A percentile compares a stretch with the other conserved stretches of the same genome.
Evolutionary conservation across 2,113 vertebrate genomes (phyloP).

Genomic region (Oenanthe melanoleuca): DNA sequence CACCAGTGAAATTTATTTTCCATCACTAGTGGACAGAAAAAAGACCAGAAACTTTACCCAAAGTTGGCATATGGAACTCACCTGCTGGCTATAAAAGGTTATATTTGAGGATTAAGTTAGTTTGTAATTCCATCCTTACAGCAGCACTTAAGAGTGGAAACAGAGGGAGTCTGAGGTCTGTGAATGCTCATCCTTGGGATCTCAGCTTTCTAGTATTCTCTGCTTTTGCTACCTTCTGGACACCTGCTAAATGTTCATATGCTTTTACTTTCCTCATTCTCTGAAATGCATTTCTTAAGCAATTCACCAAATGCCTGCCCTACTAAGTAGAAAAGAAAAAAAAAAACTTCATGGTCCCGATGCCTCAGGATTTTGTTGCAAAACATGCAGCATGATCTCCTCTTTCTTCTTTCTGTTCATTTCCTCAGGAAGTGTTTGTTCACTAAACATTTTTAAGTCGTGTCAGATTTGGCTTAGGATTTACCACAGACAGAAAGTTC

Average conservation of each 20-base stretch:
- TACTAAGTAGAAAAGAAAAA: neutral
- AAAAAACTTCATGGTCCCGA: rapidly evolving
- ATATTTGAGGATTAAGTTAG: neutral
- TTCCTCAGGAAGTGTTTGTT: neutral
- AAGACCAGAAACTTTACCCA: neutral
- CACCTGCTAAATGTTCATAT: neutral
- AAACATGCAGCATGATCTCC: neutral
- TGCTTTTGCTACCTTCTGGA: neutral
- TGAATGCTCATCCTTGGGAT: neutral
- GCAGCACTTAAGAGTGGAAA: neutral
- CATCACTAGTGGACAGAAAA: neutral
- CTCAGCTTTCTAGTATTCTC: neutral
- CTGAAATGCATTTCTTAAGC: neutral
- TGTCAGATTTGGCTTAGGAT: neutral
- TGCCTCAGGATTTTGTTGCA: neutral
- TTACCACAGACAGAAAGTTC: neutral
- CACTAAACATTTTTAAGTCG: neutral
- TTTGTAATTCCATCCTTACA: neutral
- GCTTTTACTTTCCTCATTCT: neutral
- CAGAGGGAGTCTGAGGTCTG: neutral
- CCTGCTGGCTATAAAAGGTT: conserved; percentile 8
- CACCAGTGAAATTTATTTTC: neutral
- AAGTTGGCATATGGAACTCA: neutral
- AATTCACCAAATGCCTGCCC: neutral
- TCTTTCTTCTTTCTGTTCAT: neutral